Conservation (phyloP, 2,797 vertebrate genomes). For the Cyclopterus lumpus region DNA sequence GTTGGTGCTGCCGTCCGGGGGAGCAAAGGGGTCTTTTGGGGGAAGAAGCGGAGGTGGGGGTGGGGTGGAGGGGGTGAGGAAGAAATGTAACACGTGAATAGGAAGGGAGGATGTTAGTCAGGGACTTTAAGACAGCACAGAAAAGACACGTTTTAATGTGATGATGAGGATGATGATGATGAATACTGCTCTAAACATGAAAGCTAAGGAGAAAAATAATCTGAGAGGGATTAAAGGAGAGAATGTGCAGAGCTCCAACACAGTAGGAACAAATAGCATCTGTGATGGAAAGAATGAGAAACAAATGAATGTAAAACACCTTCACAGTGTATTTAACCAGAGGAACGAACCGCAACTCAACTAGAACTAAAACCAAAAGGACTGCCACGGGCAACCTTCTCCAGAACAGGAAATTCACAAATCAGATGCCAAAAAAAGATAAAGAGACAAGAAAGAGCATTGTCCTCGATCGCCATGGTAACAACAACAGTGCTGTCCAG, state of each 20-base stretch:
- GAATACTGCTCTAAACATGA: neutral
- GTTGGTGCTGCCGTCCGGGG: constrained; percentile 88
- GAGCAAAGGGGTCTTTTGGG: constrained; percentile 91
- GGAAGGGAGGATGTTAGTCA: constrained; percentile 46
- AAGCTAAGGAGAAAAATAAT: constrained; percentile 16
- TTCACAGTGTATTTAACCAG: neutral
- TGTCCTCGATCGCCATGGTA: constrained; percentile 51
- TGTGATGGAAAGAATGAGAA: neutral
- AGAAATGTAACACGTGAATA: constrained; percentile 42
- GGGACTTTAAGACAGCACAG: constrained; percentile 23
- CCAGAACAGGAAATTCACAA: constrained; percentile 1
- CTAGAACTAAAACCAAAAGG: constrained; percentile 8
- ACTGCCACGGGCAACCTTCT: neutral
- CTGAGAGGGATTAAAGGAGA: constrained; percentile 2
- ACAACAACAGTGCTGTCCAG: constrained; percentile 51
- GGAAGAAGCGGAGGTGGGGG: constrained; percentile 5
- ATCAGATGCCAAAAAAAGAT: constrained; percentile 19
- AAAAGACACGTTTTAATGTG: constrained; percentile 16
- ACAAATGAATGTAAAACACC: neutral
- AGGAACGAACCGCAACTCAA: neutral
- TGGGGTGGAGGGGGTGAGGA: constrained; percentile 10
- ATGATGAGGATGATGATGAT: neutral
- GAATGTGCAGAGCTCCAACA: constrained; percentile 37
- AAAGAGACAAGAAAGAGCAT: constrained; percentile 29
- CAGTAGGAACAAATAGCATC: constrained; percentile 3